A percentile compares a stretch with the other conserved stretches of the same genome.
phyloP scores from a whole-genome alignment of 37 sponge, comb jelly and placozoan genomes.

The Hormiphora californensis region DNA sequence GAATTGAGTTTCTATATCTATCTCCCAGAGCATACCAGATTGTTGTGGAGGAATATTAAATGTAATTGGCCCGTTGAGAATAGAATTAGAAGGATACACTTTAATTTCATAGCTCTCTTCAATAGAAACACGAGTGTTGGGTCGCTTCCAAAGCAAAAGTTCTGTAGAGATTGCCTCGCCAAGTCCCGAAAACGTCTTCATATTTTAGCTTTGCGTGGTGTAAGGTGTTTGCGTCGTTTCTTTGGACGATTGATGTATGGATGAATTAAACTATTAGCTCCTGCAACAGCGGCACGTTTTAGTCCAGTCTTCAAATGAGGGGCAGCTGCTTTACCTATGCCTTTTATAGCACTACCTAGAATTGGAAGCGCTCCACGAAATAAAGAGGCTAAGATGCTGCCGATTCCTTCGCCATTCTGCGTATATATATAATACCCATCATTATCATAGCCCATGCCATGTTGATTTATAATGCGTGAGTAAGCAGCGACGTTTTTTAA shows the following conservation, averaged over 20 bases:
- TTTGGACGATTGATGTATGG: no score
- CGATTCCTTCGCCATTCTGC: background rate
- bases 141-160: background rate
- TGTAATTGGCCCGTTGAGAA: background rate
- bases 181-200: background rate
- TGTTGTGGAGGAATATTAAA: background rate
- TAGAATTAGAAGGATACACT: slow-evolving; percentile 5
- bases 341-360: background rate
- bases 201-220: background rate
- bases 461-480: background rate
- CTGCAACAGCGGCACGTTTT: background rate
- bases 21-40: background rate
- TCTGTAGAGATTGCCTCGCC: background rate
- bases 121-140: background rate
- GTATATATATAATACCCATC: slow-evolving; percentile 28
- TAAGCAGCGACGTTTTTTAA: background rate
- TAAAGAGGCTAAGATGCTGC: background rate
- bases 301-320: slow-evolving; percentile 4
- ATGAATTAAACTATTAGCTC: background rate
- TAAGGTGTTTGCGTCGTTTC: no score
- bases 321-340: background rate
- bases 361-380: background rate
- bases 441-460: slow-evolving; percentile 21
- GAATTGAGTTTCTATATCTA: background rate
- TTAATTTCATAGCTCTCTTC: background rate